A percentile compares a stretch with the other conserved stretches of the same genome.
Evolutionary conservation across 2,888 invertebrate genomes (phyloP).

Genomic region (Reticulitermes lucifugus): DNA sequence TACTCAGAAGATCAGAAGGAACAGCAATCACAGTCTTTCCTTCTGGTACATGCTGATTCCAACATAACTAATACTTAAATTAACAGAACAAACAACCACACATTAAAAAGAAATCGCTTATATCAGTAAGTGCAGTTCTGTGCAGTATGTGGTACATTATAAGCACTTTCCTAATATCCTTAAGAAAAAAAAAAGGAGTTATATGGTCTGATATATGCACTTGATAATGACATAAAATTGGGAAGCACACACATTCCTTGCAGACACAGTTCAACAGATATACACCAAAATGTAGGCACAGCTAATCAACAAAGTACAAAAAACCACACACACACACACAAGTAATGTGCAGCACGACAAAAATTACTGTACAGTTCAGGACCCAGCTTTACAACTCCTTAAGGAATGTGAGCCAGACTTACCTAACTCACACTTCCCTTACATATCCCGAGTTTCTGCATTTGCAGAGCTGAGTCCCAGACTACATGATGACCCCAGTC

Average conservation of each 20-base stretch:
- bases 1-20: not conserved
- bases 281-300: conserved; percentile 31
- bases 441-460: too few species aligned
- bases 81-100: not conserved
- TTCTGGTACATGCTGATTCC: not conserved
- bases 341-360: conserved; percentile 17
- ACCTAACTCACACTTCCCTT: too few species aligned
- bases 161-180: not conserved
- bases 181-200: not conserved
- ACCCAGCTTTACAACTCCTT: too few species aligned
- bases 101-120: not conserved
- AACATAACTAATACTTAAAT: not conserved
- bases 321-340: not conserved
- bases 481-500: conserved; percentile 38
- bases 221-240: not conserved
- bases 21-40: not conserved
- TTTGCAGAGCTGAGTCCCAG: too few species aligned
- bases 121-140: not conserved
- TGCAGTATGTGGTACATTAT: conserved; percentile 4
- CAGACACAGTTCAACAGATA: conserved; percentile 40
- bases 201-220: not conserved
- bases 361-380: not conserved
- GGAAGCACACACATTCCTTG: conserved; percentile 44
- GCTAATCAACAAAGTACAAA: not conserved
- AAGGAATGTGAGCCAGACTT: too few species aligned